A percentile compares a stretch with the other conserved stretches of the same genome.
Conservation (phyloP, 2,888 invertebrate genomes). For the Leptopilina syphax region DNA sequence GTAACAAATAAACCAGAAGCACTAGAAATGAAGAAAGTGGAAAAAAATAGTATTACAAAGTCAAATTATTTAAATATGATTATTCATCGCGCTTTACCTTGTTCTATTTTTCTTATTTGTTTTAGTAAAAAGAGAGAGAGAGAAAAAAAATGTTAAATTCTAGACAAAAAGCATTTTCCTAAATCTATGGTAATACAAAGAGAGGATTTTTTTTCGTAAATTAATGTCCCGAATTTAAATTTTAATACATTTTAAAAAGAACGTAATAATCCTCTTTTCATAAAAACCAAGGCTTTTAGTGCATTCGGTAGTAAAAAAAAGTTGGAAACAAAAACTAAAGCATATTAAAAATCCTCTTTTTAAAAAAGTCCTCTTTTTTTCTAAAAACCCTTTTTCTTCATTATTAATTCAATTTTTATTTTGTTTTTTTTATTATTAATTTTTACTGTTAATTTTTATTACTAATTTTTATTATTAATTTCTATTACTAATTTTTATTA, state of each 20-base stretch:
- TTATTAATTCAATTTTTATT: too few relatives aligned
- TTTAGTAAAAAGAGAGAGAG: not conserved
- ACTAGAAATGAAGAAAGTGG: slow-evolving; percentile 13
- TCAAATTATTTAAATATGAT: slow-evolving; percentile 22
- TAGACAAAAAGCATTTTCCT: not conserved
- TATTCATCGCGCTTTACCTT: slow-evolving; percentile 19
- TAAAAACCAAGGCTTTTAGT: not conserved
- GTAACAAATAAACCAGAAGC: slow-evolving; percentile 27
- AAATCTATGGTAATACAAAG: not conserved
- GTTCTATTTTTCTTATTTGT: not conserved
- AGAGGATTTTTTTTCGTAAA: not conserved
- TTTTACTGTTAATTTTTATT: too few relatives aligned
- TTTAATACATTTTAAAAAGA: slow-evolving; percentile 9
- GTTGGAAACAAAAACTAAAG: not conserved
- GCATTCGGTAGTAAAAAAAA: not conserved
- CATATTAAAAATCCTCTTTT: not conserved
- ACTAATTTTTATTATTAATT: too few relatives aligned
- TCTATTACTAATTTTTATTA: too few relatives aligned
- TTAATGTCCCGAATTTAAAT: not conserved
- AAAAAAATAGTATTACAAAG: slow-evolving; percentile 19
- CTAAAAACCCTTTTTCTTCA: too few relatives aligned
- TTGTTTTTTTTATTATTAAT: too few relatives aligned
- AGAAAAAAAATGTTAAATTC: not conserved
- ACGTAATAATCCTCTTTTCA: not conserved
- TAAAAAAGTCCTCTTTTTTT: not conserved